Base-by-base conservation (phyloP, 2,888 invertebrate genomes). In the Lucinisca nassula region DNA sequence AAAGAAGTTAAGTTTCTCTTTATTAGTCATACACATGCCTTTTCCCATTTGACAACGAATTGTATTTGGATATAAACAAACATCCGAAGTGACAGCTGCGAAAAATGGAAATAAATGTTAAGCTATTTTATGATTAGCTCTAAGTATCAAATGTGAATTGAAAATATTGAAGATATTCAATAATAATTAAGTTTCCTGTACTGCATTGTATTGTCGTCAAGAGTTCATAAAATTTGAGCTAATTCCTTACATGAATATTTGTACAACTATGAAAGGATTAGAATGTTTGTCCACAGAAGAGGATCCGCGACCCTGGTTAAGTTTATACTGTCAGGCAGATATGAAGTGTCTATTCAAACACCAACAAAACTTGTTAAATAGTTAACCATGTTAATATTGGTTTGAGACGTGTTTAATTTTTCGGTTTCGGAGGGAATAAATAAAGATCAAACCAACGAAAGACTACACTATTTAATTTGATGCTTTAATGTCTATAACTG, bases 261-360 rank as follows among this genome's bases (percentile, higher is more conserved):
- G 35, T 35, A 35, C 67, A 67, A 35, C 6, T 17, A 67, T 67
- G 24, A 67, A 67, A 67, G 67, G 67, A 67, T 67, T 67, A 67
- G 14, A n/a, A 12, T 67, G 67, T 67, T 35, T 27, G 67, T 32
- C 35, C 32, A 17, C 24, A 21, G 67, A 67, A 67, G 67, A 67
- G 17, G 67, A 14, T 67, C 35, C 35, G 4, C 32, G 17, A 67
- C n/a, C 67, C 35, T 17, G 24, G 67, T 21, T 32, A 35, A 67
- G 67, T 67, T 67, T 67, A 35, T 35, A 30, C 67, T 35, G 35
- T 67, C 4, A 67, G 32, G 67, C 24, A 67, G 35, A 67, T 67
- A 67, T 67, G 35, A 35, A 67, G 67, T 67, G 67, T 67, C 67
- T 67, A 67, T 35, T 67, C 35, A 67, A 67, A 67, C n/a, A 67